phyloP scores from a whole-genome alignment of 2,888 invertebrate genomes.

The Athalia circularis region DNA sequence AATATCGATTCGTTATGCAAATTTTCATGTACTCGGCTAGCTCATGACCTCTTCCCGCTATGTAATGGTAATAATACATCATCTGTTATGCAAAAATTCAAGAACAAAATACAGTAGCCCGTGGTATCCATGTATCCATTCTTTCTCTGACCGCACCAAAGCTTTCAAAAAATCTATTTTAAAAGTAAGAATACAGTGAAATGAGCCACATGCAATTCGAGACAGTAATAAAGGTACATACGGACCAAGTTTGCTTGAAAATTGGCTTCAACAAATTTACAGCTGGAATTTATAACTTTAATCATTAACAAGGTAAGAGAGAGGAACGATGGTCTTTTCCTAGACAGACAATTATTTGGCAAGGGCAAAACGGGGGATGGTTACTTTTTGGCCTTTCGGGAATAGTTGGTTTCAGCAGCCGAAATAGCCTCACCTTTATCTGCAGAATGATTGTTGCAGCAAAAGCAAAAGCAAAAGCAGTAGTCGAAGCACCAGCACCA shows the following conservation, averaged over 20 bases:
- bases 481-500: no score
- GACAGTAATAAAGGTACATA: no score
- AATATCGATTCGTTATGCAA: conserved; percentile 38
- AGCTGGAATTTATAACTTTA: conserved; percentile 3
- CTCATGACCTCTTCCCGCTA: conserved; percentile 23
- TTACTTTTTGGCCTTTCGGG: conserved; percentile 33
- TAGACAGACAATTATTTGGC: conserved; percentile 31
- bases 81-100: not conserved
- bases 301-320: conserved; percentile 32
- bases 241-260: no score
- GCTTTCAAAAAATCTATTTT: no score
- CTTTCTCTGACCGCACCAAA: no score
- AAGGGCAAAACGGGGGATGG: conserved; percentile 22
- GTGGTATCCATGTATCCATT: no score
- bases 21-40: conserved; percentile 3
- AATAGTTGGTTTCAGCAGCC: conserved; percentile 14
- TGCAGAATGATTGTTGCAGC: conserved; percentile 5
- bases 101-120: not conserved
- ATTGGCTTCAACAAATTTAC: no score
- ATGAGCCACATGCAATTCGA: no score
- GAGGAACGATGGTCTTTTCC: conserved; percentile 18
- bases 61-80: conserved; percentile 12
- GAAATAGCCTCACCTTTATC: conserved; percentile 41
- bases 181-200: no score
- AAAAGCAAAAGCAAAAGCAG: not conserved